Conservation (phyloP, 1,140 invertebrate species). For the Subanguina moxae region DNA sequence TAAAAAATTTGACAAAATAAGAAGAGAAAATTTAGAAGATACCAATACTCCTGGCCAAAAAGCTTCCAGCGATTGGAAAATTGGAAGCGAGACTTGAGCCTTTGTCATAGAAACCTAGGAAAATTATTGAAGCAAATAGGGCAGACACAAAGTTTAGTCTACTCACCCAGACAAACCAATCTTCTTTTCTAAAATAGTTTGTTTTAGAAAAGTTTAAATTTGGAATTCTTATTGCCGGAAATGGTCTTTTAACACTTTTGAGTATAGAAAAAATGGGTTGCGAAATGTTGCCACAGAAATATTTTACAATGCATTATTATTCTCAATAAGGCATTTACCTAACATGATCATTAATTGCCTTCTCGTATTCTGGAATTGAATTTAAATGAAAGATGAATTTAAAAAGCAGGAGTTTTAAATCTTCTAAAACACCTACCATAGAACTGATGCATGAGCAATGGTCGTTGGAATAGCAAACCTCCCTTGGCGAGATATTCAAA, state of each 20-base stretch:
- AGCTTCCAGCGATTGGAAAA: slow-evolving; percentile 95
- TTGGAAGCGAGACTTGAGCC: slow-evolving; percentile 86
- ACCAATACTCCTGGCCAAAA: slow-evolving; percentile 96
- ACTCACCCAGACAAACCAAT: slow-evolving; percentile 95
- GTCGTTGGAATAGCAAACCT: slow-evolving; percentile 69
- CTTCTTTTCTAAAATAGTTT: slow-evolving; percentile 82
- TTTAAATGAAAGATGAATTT: not conserved
- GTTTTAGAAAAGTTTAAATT: too few relatives aligned
- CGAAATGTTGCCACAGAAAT: too few relatives aligned
- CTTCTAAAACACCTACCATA: slow-evolving; percentile 60
- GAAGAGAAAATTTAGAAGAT: slow-evolving; percentile 22
- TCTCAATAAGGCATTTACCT: too few relatives aligned
- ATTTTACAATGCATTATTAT: too few relatives aligned
- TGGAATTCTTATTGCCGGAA: too few relatives aligned
- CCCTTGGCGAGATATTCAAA: slow-evolving; percentile 98
- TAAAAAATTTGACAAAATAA: not conserved
- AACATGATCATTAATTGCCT: slow-evolving; percentile 71
- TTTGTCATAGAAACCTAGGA: slow-evolving; percentile 91
- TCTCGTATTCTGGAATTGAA: slow-evolving; percentile 56
- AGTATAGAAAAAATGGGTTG: too few relatives aligned
- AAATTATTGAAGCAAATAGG: too few relatives aligned
- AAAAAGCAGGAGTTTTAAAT: too few relatives aligned
- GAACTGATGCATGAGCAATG: slow-evolving; percentile 86
- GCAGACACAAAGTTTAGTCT: too few relatives aligned
- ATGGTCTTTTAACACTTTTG: too few relatives aligned